A percentile compares a stretch with the other conserved stretches of the same genome.
phyloP scores from a whole-genome alignment of 1,140 invertebrate genomes.

The Drosophila neocordata region DNA sequence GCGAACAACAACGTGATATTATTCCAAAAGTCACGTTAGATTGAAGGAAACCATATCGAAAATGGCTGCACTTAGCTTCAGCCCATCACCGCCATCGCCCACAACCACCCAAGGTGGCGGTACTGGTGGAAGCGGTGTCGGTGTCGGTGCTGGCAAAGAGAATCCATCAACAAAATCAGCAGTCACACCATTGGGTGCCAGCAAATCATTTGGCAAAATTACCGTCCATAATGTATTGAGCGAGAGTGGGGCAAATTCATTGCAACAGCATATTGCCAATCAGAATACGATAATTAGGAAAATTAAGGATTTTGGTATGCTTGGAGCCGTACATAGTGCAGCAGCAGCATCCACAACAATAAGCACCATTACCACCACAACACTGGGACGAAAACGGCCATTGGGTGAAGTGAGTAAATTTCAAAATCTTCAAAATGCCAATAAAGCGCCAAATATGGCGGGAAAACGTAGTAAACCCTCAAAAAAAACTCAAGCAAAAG shows the following conservation, averaged over 20 bases:
- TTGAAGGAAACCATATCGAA: background rate
- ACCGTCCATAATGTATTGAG: conserved; percentile 77
- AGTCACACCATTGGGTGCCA: conserved; percentile 31
- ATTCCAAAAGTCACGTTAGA: background rate
- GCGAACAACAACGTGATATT: conserved; percentile 1
- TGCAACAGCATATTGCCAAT: conserved; percentile 67
- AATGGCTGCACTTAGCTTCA: conserved; percentile 66
- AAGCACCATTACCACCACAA: background rate
- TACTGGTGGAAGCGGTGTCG: background rate
- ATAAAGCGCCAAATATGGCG: conserved; percentile 10
- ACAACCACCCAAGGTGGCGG: conserved; percentile 2
- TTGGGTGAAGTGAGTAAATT: conserved; percentile 45
- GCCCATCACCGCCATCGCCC: conserved; percentile 32
- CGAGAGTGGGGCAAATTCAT: conserved; percentile 68
- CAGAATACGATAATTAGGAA: conserved; percentile 77
- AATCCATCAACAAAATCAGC: conserved; percentile 5
- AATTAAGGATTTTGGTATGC: conserved; percentile 79
- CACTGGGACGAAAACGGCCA: conserved; percentile 44
- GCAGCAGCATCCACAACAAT: conserved; percentile 9
- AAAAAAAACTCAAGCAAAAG: conserved; percentile 30
- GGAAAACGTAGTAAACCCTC: conserved; percentile 37
- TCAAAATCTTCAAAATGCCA: conserved; percentile 30
- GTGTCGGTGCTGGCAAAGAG: conserved; percentile 36
- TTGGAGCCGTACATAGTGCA: conserved; percentile 70
- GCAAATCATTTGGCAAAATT: conserved; percentile 73